Evolutionary conservation across 2,888 invertebrate genomes (phyloP), one percentile per base, ranked within the genome.

Genomic region (Lasioglossum figueresi): DNA sequence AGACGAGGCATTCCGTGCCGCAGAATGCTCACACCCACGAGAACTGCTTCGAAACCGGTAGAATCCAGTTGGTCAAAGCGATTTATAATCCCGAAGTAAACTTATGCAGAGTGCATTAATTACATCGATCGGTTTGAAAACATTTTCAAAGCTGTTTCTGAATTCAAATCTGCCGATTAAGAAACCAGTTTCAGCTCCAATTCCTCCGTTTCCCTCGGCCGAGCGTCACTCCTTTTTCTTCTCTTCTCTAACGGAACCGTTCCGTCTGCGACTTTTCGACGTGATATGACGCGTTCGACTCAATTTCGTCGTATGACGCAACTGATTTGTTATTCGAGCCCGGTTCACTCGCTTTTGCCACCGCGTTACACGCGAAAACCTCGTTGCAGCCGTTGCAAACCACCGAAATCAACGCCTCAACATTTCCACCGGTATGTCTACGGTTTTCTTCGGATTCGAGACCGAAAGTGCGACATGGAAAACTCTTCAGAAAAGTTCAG

Each of bases 11-110:
- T 86, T 86, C 86, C 86, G 82, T 78, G 81, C 76, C 82, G 86
- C 76, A 82, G 82, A 86, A 86, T 86, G 86, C 86, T 86, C 82
- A 79, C 86, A 86, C 86, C 86, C 86, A 82, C 86, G 86, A 86
- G 85, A 86, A 79, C 86, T 86, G 86, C 86, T 82, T 86, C 86
- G 76, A 86, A 86, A 86, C 86, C 87, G 86, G 86, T 86, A 86
- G 86, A 86, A 86, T 86, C 86, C 86, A 86, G 86, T 86, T 86
- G 82, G 86, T 70, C 37, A 76, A 86, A 86, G 73, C 86, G 82
- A 86, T 86, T 86, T 86, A 86, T 86, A 86, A 86, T 86, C 79
- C 86, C 79, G 74, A 74, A 79, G 86, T 82, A 86, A 86, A 82
- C 86, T 82, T 76, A 73, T 78, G 77, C 77, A 72, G 68, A 77